Percentiles rank a stretch among this genome's conserved stretches.
Evolutionary conservation across 2,888 invertebrate species (phyloP).

Genomic region (Asteroscopus sphinx): DNA sequence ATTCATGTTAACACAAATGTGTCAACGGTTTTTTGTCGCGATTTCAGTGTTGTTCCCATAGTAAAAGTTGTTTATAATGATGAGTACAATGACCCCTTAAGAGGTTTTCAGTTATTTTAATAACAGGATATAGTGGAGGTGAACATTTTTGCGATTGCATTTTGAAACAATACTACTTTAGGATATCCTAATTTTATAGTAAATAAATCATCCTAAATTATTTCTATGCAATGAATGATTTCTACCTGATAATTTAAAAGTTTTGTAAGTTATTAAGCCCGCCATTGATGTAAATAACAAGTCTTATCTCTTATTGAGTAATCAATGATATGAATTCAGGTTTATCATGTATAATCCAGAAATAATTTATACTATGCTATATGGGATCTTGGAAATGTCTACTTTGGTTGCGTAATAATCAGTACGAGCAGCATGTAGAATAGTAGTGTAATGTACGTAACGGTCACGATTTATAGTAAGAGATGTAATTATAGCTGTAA

Average conservation of each 20-base stretch:
- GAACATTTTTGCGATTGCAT: constrained; percentile 37
- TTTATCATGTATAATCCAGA: constrained; percentile 57
- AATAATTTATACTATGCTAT: constrained; percentile 53
- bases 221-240: constrained; percentile 36
- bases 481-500: constrained; percentile 86
- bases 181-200: constrained; percentile 28
- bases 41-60: too few species aligned
- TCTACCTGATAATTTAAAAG: constrained; percentile 49
- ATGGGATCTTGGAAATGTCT: constrained; percentile 50
- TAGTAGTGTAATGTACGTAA: constrained; percentile 78
- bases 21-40: too few species aligned
- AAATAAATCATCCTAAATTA: constrained; percentile 41
- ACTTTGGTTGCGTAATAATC: constrained; percentile 66
- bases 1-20: too few species aligned
- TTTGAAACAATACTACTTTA: constrained; percentile 29
- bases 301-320: constrained; percentile 49
- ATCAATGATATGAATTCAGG: constrained; percentile 48
- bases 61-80: too few species aligned
- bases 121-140: constrained; percentile 38
- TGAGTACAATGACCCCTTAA: too few species aligned
- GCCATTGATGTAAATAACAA: constrained; percentile 65
- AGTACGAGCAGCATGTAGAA: constrained; percentile 78
- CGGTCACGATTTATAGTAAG: constrained; percentile 80
- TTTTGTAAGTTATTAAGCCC: constrained; percentile 52
- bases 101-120: too few species aligned